Conservation (phyloP, 1,140 invertebrate genomes). For the Drosophila equinoxialis region DNA sequence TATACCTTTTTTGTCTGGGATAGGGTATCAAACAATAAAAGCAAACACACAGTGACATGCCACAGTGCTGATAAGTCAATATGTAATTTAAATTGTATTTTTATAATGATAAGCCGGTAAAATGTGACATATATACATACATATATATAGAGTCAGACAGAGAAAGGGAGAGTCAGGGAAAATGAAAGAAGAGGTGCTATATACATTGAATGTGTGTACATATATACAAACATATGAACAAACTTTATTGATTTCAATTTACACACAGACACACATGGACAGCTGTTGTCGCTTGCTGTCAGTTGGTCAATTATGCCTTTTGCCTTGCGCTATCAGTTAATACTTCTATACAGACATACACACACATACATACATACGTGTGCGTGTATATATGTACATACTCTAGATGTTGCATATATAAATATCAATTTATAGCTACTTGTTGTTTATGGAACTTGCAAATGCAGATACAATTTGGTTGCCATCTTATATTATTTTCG, state of each 20-base stretch:
- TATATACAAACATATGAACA: slow-evolving; percentile 30
- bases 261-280: slow-evolving; percentile 30
- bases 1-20: not conserved
- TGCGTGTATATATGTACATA: slow-evolving; percentile 33
- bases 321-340: slow-evolving; percentile 48
- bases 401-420: not conserved
- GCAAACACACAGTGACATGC: slow-evolving; percentile 30
- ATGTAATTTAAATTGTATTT: slow-evolving; percentile 80
- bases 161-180: not conserved
- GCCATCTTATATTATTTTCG: slow-evolving; percentile 3
- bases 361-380: slow-evolving; percentile 46
- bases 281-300: slow-evolving; percentile 35
- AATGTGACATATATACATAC: slow-evolving; percentile 32
- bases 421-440: slow-evolving; percentile 19
- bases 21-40: slow-evolving; percentile 26
- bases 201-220: slow-evolving; percentile 7
- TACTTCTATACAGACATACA: slow-evolving; percentile 2
- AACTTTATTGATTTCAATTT: slow-evolving; percentile 58
- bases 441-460: slow-evolving; percentile 21
- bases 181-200: slow-evolving; percentile 10
- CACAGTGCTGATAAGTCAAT: slow-evolving; percentile 66
- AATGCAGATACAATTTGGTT: slow-evolving; percentile 21
- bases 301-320: slow-evolving; percentile 35
- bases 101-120: slow-evolving; percentile 75
- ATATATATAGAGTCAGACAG: not conserved